Conservation (phyloP, 2,888 invertebrate genomes). For the Drosophila borealis region DNA sequence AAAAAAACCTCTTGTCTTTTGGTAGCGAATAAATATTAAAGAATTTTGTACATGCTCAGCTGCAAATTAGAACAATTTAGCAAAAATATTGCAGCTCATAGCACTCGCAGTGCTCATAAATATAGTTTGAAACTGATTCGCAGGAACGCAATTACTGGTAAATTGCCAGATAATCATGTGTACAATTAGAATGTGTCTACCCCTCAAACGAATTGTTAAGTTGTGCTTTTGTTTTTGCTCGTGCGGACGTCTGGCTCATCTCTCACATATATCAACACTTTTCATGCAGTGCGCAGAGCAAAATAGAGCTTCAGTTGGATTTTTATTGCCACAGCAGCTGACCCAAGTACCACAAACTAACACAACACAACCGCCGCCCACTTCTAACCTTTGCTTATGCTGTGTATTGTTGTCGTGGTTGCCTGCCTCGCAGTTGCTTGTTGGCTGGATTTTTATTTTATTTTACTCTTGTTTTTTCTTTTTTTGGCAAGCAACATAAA, state of each 20-base stretch:
- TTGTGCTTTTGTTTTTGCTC: conserved; percentile 8
- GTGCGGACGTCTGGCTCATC: conserved; percentile 38
- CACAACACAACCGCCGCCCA: conserved; percentile 9
- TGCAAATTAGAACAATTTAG: conserved; percentile 1
- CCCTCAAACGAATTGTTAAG: conserved; percentile 32
- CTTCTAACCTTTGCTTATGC: conserved; percentile 61
- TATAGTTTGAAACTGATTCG: conserved; percentile 21
- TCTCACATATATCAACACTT: conserved; percentile 72
- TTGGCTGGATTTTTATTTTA: conserved; percentile 27
- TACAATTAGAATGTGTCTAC: conserved; percentile 50
- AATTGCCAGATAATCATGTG: conserved; percentile 55
- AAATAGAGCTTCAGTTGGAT: conserved; percentile 50
- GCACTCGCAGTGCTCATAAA: conserved; percentile 6
- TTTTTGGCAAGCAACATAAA: conserved; percentile 71
- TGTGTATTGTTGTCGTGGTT: conserved; percentile 61
- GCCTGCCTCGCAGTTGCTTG: conserved; percentile 36
- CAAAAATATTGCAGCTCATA: neutral
- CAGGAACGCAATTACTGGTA: conserved; percentile 35
- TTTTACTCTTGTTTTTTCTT: neutral
- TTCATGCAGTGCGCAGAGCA: conserved; percentile 52
- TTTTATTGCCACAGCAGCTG: conserved; percentile 75
- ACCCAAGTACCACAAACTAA: conserved; percentile 29
- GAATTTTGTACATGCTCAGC: neutral
- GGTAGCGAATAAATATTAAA: no score
- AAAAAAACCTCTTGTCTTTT: no score